A percentile compares a stretch with the other conserved stretches of the same genome.
phyloP scores from a whole-genome alignment of 2,797 vertebrate genomes.

The Sarcophilus harrisii region DNA sequence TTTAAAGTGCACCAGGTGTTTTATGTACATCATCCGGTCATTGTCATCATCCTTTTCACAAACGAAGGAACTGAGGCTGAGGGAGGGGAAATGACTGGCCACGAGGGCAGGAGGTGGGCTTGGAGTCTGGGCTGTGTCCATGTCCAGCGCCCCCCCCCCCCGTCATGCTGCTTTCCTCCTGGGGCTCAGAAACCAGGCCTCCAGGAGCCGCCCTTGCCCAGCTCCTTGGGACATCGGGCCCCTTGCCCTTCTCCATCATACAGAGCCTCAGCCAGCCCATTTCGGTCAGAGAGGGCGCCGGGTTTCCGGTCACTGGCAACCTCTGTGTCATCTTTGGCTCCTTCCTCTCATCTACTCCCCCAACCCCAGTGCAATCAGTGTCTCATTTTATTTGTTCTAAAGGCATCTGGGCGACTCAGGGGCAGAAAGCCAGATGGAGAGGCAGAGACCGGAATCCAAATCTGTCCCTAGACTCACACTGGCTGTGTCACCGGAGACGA shows the following conservation, averaged over 20 bases:
- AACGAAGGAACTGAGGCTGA: background rate
- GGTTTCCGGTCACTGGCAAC: background rate
- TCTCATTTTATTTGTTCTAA: background rate
- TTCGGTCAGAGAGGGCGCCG: background rate
- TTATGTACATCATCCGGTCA: background rate
- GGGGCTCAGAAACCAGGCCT: too few relatives aligned
- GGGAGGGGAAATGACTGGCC: background rate
- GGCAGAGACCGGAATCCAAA: background rate
- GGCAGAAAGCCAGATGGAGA: background rate
- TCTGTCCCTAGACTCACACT: background rate
- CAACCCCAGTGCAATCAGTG: too few relatives aligned
- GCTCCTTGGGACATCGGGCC: background rate
- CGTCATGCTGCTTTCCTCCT: too few relatives aligned
- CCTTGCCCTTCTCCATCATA: background rate
- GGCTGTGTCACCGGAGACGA: background rate
- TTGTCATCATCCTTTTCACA: background rate
- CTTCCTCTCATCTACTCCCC: background rate
- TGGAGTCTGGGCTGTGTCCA: slow-evolving; percentile 91
- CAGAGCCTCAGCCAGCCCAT: background rate
- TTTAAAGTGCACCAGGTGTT: background rate
- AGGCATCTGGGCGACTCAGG: background rate
- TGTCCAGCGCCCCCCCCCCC: background rate
- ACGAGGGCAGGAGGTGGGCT: background rate
- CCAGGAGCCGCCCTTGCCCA: too few relatives aligned
- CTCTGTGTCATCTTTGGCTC: background rate